These are phyloP conservation scores for Chloroceryle inda DNA, from an alignment of 2,797 vertebrate genomes.

Conservation along the genomic window DNA sequence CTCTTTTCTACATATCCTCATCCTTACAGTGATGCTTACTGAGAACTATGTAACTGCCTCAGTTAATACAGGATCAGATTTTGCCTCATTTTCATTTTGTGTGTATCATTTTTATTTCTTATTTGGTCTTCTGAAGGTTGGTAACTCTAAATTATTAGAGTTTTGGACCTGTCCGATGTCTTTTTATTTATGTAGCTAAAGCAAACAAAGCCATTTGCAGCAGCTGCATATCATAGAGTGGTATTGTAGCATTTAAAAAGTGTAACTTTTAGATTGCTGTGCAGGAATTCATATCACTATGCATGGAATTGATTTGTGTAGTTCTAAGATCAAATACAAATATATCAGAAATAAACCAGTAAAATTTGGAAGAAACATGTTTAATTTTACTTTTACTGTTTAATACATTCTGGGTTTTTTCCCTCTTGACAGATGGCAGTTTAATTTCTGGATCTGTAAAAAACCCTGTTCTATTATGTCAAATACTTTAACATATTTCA, in stretches of 20 bases:
- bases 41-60: not conserved
- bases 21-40: not conserved
- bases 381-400: slow-evolving; percentile 21
- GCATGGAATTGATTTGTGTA: not conserved
- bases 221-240: not conserved
- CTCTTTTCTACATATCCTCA: not conserved
- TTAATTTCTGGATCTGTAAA: slow-evolving; percentile 28
- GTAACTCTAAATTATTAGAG: not conserved
- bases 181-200: not conserved
- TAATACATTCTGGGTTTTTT: slow-evolving; percentile 5
- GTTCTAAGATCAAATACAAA: not conserved
- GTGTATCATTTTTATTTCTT: not conserved
- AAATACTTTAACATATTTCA: not conserved
- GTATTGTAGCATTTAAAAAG: not conserved
- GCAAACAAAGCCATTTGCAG: not conserved
- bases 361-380: not conserved
- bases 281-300: not conserved
- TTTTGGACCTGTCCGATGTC: not conserved
- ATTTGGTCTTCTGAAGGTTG: not conserved
- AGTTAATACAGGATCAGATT: not conserved
- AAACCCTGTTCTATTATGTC: not conserved
- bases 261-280: not conserved
- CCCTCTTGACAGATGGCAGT: slow-evolving; percentile 36
- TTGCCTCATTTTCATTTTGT: not conserved
- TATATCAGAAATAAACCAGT: not conserved